Evolutionary conservation across 2,888 invertebrate species (phyloP).

Genomic region (Agrochola litura): DNA sequence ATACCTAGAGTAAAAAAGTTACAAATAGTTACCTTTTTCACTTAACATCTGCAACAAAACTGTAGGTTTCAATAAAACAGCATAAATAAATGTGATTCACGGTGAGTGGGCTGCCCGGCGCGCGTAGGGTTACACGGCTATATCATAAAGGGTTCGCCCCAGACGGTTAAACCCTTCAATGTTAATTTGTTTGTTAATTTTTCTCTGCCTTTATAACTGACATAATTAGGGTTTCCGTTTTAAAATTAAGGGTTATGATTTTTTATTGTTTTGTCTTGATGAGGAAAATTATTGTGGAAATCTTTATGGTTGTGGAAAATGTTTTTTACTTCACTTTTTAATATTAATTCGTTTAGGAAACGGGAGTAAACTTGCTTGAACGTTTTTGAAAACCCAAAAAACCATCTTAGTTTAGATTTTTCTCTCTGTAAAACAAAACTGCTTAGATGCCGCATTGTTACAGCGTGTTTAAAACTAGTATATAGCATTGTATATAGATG

Average conservation of each 20-base stretch:
- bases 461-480: too few species aligned
- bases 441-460: background rate
- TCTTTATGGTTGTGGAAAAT: conserved; percentile 10
- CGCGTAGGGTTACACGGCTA: conserved; percentile 81
- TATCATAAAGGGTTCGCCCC: conserved; percentile 84
- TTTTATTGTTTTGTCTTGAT: conserved; percentile 60
- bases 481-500: too few species aligned
- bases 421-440: background rate
- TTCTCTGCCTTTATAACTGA: conserved; percentile 75
- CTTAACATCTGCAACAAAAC: conserved; percentile 22
- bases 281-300: conserved; percentile 31
- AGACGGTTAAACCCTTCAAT: conserved; percentile 83
- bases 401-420: background rate
- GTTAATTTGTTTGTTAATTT: conserved; percentile 87
- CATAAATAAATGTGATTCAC: conserved; percentile 71
- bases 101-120: conserved; percentile 69
- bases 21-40: conserved; percentile 16
- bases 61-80: conserved; percentile 58
- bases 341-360: background rate
- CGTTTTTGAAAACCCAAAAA: background rate
- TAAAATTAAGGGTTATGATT: conserved; percentile 69
- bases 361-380: too few species aligned
- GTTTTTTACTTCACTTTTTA: background rate
- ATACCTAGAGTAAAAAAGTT: background rate
- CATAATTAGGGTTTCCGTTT: conserved; percentile 72